A percentile compares a stretch with the other conserved stretches of the same genome.
These are phyloP conservation scores for Aleiodes testaceus DNA, from an alignment of 2,888 invertebrate species.

Conservation along the genomic window DNA sequence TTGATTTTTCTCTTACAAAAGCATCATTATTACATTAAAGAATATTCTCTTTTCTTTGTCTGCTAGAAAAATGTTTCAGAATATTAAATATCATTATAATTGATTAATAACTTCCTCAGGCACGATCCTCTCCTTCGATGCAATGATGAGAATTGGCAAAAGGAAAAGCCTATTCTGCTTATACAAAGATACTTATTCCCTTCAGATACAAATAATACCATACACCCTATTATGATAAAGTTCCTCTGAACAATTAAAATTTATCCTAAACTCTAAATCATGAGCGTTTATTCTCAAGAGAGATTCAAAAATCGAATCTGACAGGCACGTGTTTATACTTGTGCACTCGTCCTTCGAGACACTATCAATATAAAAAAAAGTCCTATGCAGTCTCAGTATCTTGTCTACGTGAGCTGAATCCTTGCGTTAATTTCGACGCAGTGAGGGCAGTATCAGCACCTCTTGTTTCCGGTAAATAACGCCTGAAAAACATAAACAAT, in stretches of 20 bases:
- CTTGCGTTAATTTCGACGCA: constrained; percentile 77
- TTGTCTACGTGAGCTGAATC: constrained; percentile 76
- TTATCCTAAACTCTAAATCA: constrained; percentile 49
- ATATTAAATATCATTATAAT: not conserved
- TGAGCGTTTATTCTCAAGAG: not conserved
- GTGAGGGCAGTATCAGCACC: constrained; percentile 81
- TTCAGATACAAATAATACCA: constrained; percentile 91
- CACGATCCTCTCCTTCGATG: constrained; percentile 82
- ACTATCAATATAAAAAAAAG: too few species aligned
- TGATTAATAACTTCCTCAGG: constrained; percentile 71
- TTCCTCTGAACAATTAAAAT: constrained; percentile 86
- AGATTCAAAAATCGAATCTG: not conserved
- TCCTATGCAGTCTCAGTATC: not conserved
- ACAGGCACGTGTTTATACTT: too few species aligned
- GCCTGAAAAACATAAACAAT: constrained; percentile 72
- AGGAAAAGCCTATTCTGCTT: constrained; percentile 86
- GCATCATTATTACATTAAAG: too few species aligned
- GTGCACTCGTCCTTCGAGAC: too few species aligned
- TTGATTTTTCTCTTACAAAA: too few species aligned
- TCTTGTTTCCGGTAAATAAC: constrained; percentile 84
- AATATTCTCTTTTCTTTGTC: too few species aligned
- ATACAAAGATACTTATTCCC: constrained; percentile 93
- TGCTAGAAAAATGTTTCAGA: not conserved
- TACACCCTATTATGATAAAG: constrained; percentile 91
- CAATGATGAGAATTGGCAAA: constrained; percentile 82